Conservation (phyloP, 2,797 vertebrate species). For the Acanthurus lineatus region DNA sequence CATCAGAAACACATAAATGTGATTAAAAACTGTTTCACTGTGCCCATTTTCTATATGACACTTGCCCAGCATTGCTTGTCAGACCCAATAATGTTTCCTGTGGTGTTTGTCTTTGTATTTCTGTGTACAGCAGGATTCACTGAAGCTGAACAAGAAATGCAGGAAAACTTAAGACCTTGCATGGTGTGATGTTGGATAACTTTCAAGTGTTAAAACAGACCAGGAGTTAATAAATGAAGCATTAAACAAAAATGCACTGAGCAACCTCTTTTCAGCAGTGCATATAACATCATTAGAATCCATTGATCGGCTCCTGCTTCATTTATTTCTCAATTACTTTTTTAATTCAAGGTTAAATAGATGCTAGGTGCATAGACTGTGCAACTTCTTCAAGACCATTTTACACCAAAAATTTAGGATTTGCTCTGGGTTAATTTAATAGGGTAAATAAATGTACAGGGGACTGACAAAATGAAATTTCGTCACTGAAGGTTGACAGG, state of each 20-base stretch:
- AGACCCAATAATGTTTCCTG: conserved; percentile 34
- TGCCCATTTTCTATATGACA: conserved; percentile 52
- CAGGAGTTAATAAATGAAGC: conserved; percentile 6
- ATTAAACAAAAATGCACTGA: conserved; percentile 27
- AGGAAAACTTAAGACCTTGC: conserved; percentile 35
- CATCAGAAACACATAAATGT: conserved; percentile 37
- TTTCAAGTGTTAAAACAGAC: conserved; percentile 17
- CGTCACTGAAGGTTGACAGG: background rate
- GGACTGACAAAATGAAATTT: conserved; percentile 8
- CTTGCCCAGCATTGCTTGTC: conserved; percentile 37
- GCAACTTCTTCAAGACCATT: conserved; percentile 9
- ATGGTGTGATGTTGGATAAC: background rate
- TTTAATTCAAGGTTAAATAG: conserved; percentile 11
- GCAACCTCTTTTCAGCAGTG: conserved; percentile 5
- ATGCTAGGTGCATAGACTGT: conserved; percentile 9
- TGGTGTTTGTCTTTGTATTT: conserved; percentile 53
- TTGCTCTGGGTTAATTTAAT: conserved; percentile 21
- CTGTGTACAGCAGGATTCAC: conserved; percentile 38
- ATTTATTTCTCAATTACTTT: conserved; percentile 22
- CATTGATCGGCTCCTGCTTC: conserved; percentile 15
- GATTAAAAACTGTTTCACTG: conserved; percentile 38
- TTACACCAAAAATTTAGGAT: background rate
- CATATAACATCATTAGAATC: conserved; percentile 8
- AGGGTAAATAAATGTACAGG: conserved; percentile 10
- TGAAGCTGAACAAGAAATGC: conserved; percentile 19